Evolutionary conservation across 92 coral and sea anemone species (phyloP).

Genomic region (Desmophyllum pertusum): DNA sequence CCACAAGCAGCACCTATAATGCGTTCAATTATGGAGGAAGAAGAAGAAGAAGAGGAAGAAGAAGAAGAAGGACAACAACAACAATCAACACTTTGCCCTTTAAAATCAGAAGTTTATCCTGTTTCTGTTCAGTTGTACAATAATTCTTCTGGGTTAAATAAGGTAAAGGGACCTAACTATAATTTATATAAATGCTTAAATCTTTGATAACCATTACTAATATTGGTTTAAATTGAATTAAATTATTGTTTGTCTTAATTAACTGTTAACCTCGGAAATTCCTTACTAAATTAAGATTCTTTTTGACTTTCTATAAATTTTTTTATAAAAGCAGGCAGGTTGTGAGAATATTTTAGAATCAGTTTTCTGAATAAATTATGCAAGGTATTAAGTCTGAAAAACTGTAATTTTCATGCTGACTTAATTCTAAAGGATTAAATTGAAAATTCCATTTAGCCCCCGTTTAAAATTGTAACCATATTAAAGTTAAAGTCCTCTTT

Average conservation of each 20-base stretch:
- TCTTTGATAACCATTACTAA: not conserved
- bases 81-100: not conserved
- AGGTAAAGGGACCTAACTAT: constrained; percentile 18
- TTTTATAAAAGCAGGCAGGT: no score
- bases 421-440: no score
- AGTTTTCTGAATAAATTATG: no score
- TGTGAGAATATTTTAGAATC: no score
- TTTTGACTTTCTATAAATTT: no score
- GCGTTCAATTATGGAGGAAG: constrained; percentile 85
- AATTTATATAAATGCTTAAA: not conserved
- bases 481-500: no score
- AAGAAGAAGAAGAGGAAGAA: constrained; percentile 50
- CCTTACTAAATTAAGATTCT: no score
- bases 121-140: not conserved
- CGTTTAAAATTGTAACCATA: no score
- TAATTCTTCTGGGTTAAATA: constrained; percentile 3
- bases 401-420: no score
- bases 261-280: not conserved
- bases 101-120: not conserved
- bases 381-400: no score
- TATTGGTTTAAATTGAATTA: not conserved
- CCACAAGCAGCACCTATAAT: constrained; percentile 54
- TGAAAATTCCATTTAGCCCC: no score
- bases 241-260: not conserved
- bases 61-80: no score